phyloP scores from a whole-genome alignment of 2,888 invertebrate genomes.

The Julus scanicus region DNA sequence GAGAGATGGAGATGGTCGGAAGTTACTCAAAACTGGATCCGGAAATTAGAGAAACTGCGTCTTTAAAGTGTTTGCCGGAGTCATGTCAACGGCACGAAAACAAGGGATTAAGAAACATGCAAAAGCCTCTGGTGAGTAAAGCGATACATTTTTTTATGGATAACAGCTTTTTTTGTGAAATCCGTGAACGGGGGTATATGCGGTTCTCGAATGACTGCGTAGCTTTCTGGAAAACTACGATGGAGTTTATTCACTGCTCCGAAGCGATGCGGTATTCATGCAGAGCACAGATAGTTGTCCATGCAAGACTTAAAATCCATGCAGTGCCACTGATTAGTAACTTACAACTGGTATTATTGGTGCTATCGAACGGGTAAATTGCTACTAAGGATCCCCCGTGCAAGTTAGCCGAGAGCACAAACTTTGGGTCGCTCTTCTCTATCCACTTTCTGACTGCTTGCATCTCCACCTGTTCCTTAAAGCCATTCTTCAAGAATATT shows the following conservation, averaged over 20 bases:
- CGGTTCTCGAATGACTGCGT: background rate
- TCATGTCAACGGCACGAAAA: background rate
- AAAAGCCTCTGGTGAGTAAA: background rate
- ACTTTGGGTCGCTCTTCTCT: slow-evolving; percentile 80
- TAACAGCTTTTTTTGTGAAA: background rate
- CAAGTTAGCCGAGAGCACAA: slow-evolving; percentile 91
- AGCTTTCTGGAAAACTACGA: background rate
- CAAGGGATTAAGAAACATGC: background rate
- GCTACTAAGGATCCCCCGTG: slow-evolving; percentile 96
- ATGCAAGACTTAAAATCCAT: background rate
- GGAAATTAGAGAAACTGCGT: background rate
- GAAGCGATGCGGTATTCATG: background rate
- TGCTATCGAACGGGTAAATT: slow-evolving; percentile 97
- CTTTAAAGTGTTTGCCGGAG: background rate
- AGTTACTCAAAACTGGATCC: slow-evolving; percentile 56
- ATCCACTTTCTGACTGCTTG: slow-evolving; percentile 95
- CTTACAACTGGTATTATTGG: slow-evolving; percentile 71
- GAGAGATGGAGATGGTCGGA: slow-evolving; percentile 71
- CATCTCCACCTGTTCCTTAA: slow-evolving; percentile 89
- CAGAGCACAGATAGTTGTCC: background rate
- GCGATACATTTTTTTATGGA: background rate
- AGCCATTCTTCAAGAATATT: slow-evolving; percentile 88
- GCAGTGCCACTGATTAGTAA: background rate
- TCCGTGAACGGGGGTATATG: background rate
- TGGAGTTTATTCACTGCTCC: background rate